Conservation (phyloP, 64 coral and sea anemone species). For the Dendrophyllia cribrosa region DNA sequence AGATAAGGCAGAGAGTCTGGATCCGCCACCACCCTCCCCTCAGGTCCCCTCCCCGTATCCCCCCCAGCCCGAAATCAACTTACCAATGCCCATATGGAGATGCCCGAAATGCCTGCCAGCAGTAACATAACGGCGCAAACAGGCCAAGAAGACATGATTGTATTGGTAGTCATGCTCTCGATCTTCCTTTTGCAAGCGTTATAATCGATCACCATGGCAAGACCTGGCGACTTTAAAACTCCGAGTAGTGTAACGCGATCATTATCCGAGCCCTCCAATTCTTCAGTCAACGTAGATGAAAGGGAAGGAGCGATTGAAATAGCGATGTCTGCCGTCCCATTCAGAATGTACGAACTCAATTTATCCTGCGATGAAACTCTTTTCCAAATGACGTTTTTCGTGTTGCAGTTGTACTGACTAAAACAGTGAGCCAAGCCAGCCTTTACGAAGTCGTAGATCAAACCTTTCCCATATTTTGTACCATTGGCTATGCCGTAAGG, state of each 20-base stretch:
- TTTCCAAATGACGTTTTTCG: neutral
- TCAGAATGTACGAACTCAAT: neutral
- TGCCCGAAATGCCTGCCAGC: conserved; percentile 47
- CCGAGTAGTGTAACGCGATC: neutral
- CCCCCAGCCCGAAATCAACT: no score
- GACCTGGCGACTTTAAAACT: conserved; percentile 19
- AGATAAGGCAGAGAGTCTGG: no score
- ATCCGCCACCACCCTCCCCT: no score
- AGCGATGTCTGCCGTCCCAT: neutral
- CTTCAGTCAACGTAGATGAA: neutral
- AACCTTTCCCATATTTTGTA: neutral
- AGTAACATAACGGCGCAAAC: conserved; percentile 23
- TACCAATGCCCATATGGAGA: conserved; percentile 56
- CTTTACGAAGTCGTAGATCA: conserved; percentile 12
- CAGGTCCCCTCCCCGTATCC: no score
- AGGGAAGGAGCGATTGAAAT: neutral
- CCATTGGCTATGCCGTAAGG: neutral
- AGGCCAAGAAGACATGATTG: conserved; percentile 41
- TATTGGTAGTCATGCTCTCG: neutral
- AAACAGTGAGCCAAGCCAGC: neutral
- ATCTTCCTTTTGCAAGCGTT: neutral
- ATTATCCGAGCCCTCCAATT: neutral
- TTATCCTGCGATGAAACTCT: neutral
- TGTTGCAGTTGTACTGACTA: neutral
- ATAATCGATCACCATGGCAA: conserved; percentile 41